Evolutionary conservation across 2,797 vertebrate genomes (phyloP), one percentile per base, ranked within the genome.

Genomic region (Cynodonichthys magdalenae): DNA sequence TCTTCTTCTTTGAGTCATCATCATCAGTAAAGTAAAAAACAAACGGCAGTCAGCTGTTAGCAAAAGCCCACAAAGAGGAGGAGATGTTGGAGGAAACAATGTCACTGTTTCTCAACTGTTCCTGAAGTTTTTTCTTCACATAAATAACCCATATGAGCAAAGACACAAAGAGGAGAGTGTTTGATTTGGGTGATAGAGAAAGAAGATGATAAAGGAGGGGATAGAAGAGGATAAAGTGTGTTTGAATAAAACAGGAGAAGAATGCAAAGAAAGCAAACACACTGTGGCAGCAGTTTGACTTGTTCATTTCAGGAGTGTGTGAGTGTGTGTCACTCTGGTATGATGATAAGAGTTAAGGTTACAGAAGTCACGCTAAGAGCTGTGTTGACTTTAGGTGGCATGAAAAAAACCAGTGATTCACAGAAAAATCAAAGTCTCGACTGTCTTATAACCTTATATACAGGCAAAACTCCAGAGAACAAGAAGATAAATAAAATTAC

Each of bases 271-370:
- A 53, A 58, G 51, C 45, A 66, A 58, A 28, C 34, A 53, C 36
- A 48, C 19, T 39, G 11, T 3, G 41, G 41, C 51, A 55, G 31
- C 31, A 1, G 48, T 58, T 66, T 58, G 15, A 45, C 39, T 65
- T 31, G 46, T 42, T 57, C n/a, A 31, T 55, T 55, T 31, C 44
- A 48, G 44, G 24, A 2, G 24, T 24, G 24, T 24, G 24, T 24
- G 12, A 15, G 63, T 15, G 31, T 65, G 39, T 15, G 20, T 55
- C 44, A 49, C 20, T 18, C 31, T 29, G 45, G 49, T 39, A 28
- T 19, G 9, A 64, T 58, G 47, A 52, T 52, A 66, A 57, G 47
- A 66, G 39, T 45, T 58, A 10, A 44, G 3, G 27, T 45, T 52
- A 34, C 39, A 44, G 46, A n/a, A 39, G 17, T 54, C 52, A 36